Base-by-base conservation (phyloP, 2,113 vertebrate species). In the Ondatra zibethicus region DNA sequence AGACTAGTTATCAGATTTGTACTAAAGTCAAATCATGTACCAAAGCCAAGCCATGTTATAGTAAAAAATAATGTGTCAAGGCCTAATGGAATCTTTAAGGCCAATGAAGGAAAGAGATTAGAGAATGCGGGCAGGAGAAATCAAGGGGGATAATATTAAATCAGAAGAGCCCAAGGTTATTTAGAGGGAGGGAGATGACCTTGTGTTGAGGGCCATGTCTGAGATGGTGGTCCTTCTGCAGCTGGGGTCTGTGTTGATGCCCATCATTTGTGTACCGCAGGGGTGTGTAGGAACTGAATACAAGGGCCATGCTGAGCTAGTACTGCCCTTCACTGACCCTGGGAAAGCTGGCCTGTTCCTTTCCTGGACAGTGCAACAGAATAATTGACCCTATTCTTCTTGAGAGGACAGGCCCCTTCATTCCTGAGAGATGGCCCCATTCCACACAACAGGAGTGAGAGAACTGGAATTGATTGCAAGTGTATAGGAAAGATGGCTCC, bases 241-340 rank as follows among this genome's bases (percentile, higher is more conserved):
- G 14, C 68, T 70, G 33, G 68, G 33, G 6, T 70, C 16, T 36
- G 66, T 36, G 66, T 36, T 70, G 33, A 70, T 70, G 0, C 7
- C 68, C 14, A 17, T n/a, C 6, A 36, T n/a, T 33, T 7, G 5
- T 70, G 33, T 70, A n/a, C 68, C 68, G n/a, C 33, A 70, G 16
- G 16, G 14, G 5, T 6, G 2, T 0, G 3, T 8, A 70, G 16
- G 33, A 36, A n/a, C 6, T 33, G 0, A 70, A 70, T 70, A 6
- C 8, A 6, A 70, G 68, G 16, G 33, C 6, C 13, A 7, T 70
- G 7, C 7, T 70, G 33, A 36, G 68, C 7, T 36, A 70, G 14
- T 7, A 19, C 33, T 70, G 68, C 33, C 68, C 14, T n/a, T 70
- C 14, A n/a, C 33, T 70, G 33, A 17, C 16, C 6, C 14, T 70